Conservation (phyloP, 2,888 invertebrate species). For the Apamea anceps region DNA sequence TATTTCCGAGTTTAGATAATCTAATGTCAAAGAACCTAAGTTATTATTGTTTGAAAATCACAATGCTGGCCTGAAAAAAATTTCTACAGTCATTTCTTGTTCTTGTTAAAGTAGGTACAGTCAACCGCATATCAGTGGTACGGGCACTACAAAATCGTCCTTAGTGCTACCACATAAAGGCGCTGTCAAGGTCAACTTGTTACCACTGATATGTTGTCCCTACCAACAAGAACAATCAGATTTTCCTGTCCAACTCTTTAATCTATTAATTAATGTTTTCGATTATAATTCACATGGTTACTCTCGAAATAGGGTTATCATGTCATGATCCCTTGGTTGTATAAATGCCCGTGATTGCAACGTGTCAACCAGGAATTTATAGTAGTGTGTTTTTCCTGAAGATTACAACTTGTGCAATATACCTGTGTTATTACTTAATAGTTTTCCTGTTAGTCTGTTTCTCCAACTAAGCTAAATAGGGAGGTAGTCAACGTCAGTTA, state of each 20-base stretch:
- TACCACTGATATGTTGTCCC: background rate
- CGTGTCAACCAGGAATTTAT: background rate
- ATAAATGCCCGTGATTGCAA: background rate
- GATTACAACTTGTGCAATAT: too few relatives aligned
- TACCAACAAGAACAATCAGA: background rate
- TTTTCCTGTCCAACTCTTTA: background rate
- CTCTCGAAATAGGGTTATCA: constrained; percentile 28
- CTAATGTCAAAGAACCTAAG: background rate
- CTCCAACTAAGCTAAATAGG: background rate
- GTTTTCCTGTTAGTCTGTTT: background rate
- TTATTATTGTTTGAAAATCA: background rate
- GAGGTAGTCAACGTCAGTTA: background rate
- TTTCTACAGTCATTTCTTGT: background rate
- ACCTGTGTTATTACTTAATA: too few relatives aligned
- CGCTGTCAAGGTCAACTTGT: background rate
- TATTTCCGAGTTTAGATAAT: too few relatives aligned
- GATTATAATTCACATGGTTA: background rate
- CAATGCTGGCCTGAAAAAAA: background rate
- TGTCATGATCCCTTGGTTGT: background rate
- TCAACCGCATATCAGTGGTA: background rate
- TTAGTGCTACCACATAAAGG: background rate
- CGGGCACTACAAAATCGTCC: background rate
- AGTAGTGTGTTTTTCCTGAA: background rate
- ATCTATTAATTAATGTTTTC: constrained; percentile 8
- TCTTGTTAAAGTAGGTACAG: background rate